A percentile compares a stretch with the other conserved stretches of the same genome.
Conservation (phyloP, 2,113 vertebrate species). For the Prionailurus viverrinus region DNA sequence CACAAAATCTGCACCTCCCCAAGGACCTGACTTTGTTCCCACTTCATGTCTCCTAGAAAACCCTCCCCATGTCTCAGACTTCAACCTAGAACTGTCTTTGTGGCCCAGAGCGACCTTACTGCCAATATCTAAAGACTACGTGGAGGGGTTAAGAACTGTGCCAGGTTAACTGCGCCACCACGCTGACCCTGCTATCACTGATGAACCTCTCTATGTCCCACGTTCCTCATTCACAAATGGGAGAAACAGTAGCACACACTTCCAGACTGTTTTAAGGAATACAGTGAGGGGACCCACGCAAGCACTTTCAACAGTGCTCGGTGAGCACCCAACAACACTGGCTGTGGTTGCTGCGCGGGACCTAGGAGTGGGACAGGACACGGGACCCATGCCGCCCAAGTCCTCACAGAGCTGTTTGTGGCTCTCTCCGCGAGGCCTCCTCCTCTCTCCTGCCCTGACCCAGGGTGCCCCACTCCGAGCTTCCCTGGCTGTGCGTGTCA, state of each 20-base stretch:
- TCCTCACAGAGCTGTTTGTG: background rate
- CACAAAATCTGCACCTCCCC: accelerated
- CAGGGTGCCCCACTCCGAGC: background rate
- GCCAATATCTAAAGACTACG: background rate
- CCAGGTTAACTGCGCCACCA: background rate
- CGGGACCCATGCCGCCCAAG: accelerated
- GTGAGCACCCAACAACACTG: background rate
- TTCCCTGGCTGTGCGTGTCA: background rate
- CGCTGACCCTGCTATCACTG: background rate
- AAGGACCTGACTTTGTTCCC: background rate
- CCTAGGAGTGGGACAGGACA: background rate
- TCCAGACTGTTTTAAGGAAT: too few species aligned
- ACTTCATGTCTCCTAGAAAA: too few species aligned
- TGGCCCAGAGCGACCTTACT: background rate
- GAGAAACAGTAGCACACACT: background rate
- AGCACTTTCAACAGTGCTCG: background rate
- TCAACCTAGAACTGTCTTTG: background rate
- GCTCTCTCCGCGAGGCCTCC: too few species aligned
- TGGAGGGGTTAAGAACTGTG: background rate
- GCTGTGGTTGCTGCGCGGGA: accelerated
- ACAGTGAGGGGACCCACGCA: background rate
- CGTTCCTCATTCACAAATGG: background rate
- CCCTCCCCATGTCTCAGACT: background rate
- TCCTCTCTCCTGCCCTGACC: background rate
- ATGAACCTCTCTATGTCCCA: background rate